These are phyloP conservation scores for Plutella xylostella DNA, from an alignment of 2,888 invertebrate species.

Conservation along the genomic window DNA sequence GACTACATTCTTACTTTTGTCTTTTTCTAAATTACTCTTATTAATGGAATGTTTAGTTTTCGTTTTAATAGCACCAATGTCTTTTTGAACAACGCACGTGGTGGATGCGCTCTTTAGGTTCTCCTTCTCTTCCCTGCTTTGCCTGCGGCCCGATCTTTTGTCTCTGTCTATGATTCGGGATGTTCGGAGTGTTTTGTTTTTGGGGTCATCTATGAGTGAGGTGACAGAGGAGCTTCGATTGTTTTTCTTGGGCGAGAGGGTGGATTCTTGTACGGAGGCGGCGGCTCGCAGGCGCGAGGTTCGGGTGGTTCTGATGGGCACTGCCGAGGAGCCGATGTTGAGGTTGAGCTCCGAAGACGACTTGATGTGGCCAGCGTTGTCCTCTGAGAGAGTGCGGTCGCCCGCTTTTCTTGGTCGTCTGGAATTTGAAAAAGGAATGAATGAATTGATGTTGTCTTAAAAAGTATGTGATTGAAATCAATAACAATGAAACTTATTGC, in stretches of 20 bases:
- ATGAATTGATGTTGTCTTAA: too few species aligned
- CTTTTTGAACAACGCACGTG: conserved; percentile 39
- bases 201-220: conserved; percentile 47
- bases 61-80: conserved; percentile 64
- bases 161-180: conserved; percentile 57
- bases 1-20: conserved; percentile 54
- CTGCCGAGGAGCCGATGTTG: conserved; percentile 51
- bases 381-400: conserved; percentile 41
- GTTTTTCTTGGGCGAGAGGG: conserved; percentile 40
- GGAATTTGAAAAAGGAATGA: conserved; percentile 36
- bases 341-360: conserved; percentile 61
- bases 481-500: too few species aligned
- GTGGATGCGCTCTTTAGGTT: conserved; percentile 42
- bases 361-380: conserved; percentile 43
- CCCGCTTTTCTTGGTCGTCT: conserved; percentile 44
- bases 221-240: conserved; percentile 57
- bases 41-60: conserved; percentile 66
- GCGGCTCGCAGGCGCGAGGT: conserved; percentile 79
- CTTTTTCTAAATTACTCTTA: conserved; percentile 63
- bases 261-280: conserved; percentile 38
- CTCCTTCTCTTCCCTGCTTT: conserved; percentile 46
- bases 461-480: too few species aligned
- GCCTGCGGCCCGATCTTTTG: conserved; percentile 41
- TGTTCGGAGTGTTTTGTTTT: conserved; percentile 40
- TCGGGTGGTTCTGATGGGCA: conserved; percentile 76